Conservation (phyloP, 1,140 invertebrate genomes). For the Oryzaephilus surinamensis region DNA sequence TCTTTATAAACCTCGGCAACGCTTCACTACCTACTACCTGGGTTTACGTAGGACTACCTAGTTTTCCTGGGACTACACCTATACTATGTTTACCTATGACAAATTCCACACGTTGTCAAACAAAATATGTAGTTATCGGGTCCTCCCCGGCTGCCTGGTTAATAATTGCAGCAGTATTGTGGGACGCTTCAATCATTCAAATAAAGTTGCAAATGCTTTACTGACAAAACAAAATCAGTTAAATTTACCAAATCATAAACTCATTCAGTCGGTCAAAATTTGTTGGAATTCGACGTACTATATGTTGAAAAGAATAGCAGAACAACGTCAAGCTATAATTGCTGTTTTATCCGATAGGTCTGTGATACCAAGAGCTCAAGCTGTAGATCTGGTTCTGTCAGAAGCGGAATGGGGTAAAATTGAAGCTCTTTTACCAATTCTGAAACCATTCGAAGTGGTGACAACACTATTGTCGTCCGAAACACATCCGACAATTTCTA, state of each 20-base stretch:
- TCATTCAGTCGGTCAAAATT: background rate
- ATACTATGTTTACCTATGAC: no score
- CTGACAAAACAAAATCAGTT: background rate
- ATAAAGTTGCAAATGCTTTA: background rate
- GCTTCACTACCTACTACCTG: no score
- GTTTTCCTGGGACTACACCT: no score
- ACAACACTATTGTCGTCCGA: constrained; percentile 8
- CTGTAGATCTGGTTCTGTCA: background rate
- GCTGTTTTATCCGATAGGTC: constrained; percentile 1
- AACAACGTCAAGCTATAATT: constrained; percentile 7
- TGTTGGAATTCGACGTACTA: constrained; percentile 12
- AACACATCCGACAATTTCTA: constrained; percentile 7
- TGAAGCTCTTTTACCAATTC: constrained; percentile 5
- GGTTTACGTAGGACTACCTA: no score
- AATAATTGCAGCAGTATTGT: background rate
- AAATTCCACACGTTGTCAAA: no score
- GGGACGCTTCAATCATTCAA: background rate
- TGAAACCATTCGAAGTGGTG: constrained; percentile 13
- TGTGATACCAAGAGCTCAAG: background rate
- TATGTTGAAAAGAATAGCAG: constrained; percentile 12
- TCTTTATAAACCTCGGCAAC: no score
- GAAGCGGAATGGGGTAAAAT: constrained; percentile 9
- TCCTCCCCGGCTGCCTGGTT: no score
- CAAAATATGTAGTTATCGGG: no score
- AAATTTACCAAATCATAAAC: background rate